Conservation (phyloP, 2,888 invertebrate species). For the Idaea biselata region DNA sequence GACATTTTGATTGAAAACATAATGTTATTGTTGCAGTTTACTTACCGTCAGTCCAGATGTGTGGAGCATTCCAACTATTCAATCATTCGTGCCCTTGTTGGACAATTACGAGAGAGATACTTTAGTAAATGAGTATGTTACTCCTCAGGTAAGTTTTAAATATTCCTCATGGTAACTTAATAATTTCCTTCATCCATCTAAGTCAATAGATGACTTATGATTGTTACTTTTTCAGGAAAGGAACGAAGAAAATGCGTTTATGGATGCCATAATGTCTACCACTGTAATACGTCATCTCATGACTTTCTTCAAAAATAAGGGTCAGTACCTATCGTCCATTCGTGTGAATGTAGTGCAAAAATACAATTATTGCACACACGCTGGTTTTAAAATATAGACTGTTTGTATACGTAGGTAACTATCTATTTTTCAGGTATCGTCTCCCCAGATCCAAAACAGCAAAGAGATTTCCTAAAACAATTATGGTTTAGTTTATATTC, state of each 20-base stretch:
- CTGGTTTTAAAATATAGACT: too few species aligned
- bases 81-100: conserved; percentile 86
- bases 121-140: conserved; percentile 87
- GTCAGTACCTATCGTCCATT: conserved; percentile 36
- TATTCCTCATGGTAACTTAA: not conserved
- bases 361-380: not conserved
- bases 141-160: conserved; percentile 72
- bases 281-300: conserved; percentile 86
- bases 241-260: conserved; percentile 88
- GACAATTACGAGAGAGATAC: conserved; percentile 93
- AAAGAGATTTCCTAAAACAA: conserved; percentile 85
- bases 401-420: too few species aligned
- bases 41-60: conserved; percentile 82
- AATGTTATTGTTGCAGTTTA: conserved; percentile 75
- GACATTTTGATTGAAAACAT: not conserved
- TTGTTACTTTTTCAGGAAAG: conserved; percentile 75
- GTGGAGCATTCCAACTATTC: conserved; percentile 86
- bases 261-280: conserved; percentile 89
- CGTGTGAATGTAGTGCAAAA: not conserved
- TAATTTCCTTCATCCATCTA: not conserved
- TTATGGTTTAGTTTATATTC: conserved; percentile 92
- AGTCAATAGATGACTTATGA: not conserved
- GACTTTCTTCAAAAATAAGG: conserved; percentile 84
- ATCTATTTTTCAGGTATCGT: conserved; percentile 72
- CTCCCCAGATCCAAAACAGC: conserved; percentile 83